Evolutionary conservation across 2,888 invertebrate species (phyloP), one percentile per base, ranked within the genome.

Genomic region (Drosophila meridiana): DNA sequence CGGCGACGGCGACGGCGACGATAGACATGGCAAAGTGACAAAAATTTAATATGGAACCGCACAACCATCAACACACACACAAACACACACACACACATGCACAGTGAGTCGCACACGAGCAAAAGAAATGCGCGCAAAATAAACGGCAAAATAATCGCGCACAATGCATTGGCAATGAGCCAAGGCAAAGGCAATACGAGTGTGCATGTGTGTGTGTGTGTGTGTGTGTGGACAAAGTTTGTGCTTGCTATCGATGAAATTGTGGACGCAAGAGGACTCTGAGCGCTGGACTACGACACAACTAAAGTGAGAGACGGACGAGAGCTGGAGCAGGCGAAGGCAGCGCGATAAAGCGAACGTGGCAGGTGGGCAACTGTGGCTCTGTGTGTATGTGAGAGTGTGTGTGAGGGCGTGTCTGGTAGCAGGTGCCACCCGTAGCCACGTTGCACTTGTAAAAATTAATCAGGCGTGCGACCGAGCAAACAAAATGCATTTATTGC

Each of bases 1-100:
- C 47, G 14, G 47, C 40, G 14, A 32, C 36, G 28, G 38, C 34
- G 53, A 52, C 40, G 26, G 59, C 47, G 73, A 76, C 77, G 69
- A 83, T 78, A 80, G 75, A 80, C 82, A 90, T 91, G 91, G 91
- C 92, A 92, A 81, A 91, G 87, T 92, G 91, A 91, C 92, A 91
- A 91, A 91, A 92, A 91, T 89, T 83, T 89, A 82, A 88, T 90
- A 91, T 86, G 82, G 76, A 80, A 78, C 59, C 69, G 42, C 69
- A 69, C 64, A 26, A 42, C 50, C 28, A 57, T 20, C 53, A 53
- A 40, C 30, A 9, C 30, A 48, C 8, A 53, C 42, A 57, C 63
- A 53, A 28, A 56, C 38, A 56, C 32, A 45, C 20, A 48, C 56
- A 34, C 7, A 2, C 32, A 34, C 34, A 13, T 3, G 43, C 11